Base-by-base conservation (phyloP, 2,797 vertebrate species). In the Australoheros facetus region DNA sequence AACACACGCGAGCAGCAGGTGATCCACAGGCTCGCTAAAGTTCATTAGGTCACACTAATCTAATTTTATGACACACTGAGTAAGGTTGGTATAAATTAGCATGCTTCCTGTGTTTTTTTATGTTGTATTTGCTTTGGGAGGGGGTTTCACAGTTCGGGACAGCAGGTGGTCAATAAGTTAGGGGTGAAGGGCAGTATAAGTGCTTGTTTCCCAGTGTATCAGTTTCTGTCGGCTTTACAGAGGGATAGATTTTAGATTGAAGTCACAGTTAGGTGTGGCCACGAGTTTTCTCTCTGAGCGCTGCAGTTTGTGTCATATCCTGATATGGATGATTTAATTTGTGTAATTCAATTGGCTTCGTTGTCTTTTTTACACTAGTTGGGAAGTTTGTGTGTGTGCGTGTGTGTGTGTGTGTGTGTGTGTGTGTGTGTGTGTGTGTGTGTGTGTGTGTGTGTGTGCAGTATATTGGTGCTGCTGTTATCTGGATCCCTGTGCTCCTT, bases 121-220 rank as follows among this genome's bases (percentile, higher is more conserved):
- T 75, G 66, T 85, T 82, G 53, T 91, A 48, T 93, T 92, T 91
- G 83, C 82, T 88, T 91, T 89, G 76, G 80, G 80, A 82, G 81
- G 70, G 71, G 82, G 86, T 72, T 76, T 42, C 79, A 55, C 81
- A 80, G 74, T 85, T 86, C 32, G 62, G 79, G 75, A 86, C 87
- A 88, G 93, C 92, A 93, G 93, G 93, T 95, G 91, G 90, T 94
- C 83, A 77, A 82, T 88, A 85, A 82, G 77, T 90, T 85, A 71
- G 71, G 83, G 84, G 81, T 84, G 81, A 88, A 77, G 82, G 85
- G 85, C 58, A 62, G 76, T 73, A 60, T 21, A 30, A 73, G 78
- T 42, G 42, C 69, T 60, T 19, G 77, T 89, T 94, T 94, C 94
- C 90, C 93, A 94, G 92, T 72, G 86, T 94, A 94, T 95, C 94